These are phyloP conservation scores for Sarcoramphus papa DNA, from an alignment of 2,797 vertebrate genomes.

Conservation along the genomic window DNA sequence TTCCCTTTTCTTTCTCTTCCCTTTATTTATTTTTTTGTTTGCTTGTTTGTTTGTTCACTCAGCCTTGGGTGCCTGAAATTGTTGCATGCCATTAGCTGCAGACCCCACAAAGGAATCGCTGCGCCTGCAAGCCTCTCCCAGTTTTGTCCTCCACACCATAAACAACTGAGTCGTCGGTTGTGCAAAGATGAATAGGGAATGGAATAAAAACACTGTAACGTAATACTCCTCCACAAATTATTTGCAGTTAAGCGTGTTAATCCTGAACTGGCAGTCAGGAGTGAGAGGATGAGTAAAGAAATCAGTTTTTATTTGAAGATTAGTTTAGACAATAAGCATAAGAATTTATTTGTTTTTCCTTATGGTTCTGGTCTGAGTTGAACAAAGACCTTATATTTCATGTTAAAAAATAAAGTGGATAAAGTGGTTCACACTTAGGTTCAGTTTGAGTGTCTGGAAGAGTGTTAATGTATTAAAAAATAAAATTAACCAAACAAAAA, in stretches of 20 bases:
- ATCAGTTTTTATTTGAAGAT: not conserved
- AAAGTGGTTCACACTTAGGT: not conserved
- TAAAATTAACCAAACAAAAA: not conserved
- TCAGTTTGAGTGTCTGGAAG: not conserved
- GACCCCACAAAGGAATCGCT: not conserved
- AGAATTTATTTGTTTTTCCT: not conserved
- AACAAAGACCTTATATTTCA: not conserved
- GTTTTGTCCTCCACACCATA: not conserved
- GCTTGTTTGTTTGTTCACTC: fast-evolving
- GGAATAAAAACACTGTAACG: not conserved
- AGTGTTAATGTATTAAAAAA: not conserved
- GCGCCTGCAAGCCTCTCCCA: not conserved
- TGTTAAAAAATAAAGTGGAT: not conserved
- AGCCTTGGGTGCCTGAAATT: not conserved
- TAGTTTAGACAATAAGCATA: not conserved
- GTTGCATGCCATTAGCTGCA: not conserved
- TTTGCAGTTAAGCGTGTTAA: not conserved
- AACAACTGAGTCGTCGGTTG: not conserved
- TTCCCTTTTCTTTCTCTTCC: not conserved
- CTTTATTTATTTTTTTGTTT: not conserved
- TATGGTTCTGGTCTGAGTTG: not conserved
- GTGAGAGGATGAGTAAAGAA: not conserved
- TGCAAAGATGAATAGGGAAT: not conserved
- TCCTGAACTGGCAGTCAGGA: not conserved
- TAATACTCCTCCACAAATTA: not conserved